These are phyloP conservation scores for Dascillus cervinus DNA, from an alignment of 2,888 invertebrate genomes.

Conservation along the genomic window DNA sequence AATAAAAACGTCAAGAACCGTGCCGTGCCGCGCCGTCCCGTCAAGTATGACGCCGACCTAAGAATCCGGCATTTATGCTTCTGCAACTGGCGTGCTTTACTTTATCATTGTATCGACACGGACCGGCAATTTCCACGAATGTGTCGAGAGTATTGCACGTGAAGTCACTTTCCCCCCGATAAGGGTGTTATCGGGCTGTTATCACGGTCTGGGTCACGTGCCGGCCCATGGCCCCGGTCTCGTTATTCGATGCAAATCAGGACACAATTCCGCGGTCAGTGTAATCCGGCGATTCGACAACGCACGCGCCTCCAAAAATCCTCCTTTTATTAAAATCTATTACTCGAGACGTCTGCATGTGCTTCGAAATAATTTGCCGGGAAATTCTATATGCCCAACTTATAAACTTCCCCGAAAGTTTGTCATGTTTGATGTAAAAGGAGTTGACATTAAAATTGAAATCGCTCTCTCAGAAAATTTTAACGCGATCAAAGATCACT, in stretches of 20 bases:
- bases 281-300: no score
- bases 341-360: conserved; percentile 37
- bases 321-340: conserved; percentile 39
- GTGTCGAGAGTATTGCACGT: conserved; percentile 18
- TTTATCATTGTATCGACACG: conserved; percentile 27
- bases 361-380: conserved; percentile 38
- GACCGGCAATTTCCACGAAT: conserved; percentile 24
- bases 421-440: conserved; percentile 43
- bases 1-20: no score
- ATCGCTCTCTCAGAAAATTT: conserved; percentile 38
- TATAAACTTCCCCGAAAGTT: conserved; percentile 39
- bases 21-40: no score
- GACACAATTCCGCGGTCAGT: no score
- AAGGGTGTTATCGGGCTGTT: conserved; percentile 27
- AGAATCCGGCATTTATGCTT: conserved; percentile 19
- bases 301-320: no score
- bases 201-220: conserved; percentile 30
- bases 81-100: conserved; percentile 23
- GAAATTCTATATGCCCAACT: conserved; percentile 43
- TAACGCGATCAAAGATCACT: conserved; percentile 42
- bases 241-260: conserved; percentile 37
- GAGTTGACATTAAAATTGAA: conserved; percentile 45
- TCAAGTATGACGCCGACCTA: no score
- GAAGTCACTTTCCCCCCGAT: conserved; percentile 20
- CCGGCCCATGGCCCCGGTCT: conserved; percentile 27